Percentiles rank a stretch among this genome's conserved stretches.
These are phyloP conservation scores for Diaprepes abbreviatus DNA, from an alignment of 2,888 invertebrate genomes.

Conservation along the genomic window DNA sequence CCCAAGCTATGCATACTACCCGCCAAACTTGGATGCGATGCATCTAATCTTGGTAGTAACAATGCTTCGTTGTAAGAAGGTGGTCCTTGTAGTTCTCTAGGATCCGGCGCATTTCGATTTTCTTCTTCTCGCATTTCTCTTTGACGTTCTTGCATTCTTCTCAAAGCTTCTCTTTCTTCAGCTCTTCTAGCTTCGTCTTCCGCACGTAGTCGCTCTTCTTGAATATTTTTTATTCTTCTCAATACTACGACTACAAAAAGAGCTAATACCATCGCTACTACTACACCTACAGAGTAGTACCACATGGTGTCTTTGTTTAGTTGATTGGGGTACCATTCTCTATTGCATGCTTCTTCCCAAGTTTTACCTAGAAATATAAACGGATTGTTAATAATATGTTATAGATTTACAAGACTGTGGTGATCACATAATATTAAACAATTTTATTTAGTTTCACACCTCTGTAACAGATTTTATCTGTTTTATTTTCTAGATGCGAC, in stretches of 20 bases:
- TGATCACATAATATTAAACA: no score
- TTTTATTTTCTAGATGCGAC: no score
- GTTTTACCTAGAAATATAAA: constrained; percentile 76
- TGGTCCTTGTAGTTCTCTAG: constrained; percentile 77
- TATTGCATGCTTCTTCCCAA: constrained; percentile 79
- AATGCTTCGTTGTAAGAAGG: constrained; percentile 85
- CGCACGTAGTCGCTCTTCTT: constrained; percentile 65
- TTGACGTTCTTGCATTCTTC: constrained; percentile 67
- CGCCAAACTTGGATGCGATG: constrained; percentile 70
- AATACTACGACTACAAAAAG: constrained; percentile 72
- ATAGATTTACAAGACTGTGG: no score
- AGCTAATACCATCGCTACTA: constrained; percentile 71
- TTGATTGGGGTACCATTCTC: constrained; percentile 70
- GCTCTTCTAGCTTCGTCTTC: constrained; percentile 71
- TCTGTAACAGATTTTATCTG: no score
- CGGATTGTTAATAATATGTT: no score
- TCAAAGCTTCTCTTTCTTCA: constrained; percentile 71
- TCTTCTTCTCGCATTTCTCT: constrained; percentile 58
- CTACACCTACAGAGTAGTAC: constrained; percentile 73
- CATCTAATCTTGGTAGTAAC: constrained; percentile 78
- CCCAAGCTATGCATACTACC: constrained; percentile 62
- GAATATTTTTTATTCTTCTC: constrained; percentile 71
- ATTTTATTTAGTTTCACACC: no score
- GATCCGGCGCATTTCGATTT: constrained; percentile 76
- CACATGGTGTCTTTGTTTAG: constrained; percentile 67